phyloP scores from a whole-genome alignment of 2,888 invertebrate species.

The Tricholauxania praeusta region DNA sequence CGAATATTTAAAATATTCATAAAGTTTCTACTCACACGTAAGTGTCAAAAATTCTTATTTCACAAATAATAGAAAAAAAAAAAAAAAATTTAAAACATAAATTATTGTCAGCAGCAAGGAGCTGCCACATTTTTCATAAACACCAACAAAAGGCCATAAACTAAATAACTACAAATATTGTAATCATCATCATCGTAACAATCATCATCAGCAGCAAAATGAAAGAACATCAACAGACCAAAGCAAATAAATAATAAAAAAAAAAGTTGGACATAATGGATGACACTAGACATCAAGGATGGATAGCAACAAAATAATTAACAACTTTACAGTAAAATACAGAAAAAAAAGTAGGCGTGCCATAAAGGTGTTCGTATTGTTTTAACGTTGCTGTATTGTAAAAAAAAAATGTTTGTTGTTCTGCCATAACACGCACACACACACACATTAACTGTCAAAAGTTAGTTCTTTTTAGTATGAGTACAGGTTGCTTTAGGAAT shows the following conservation, averaged over 20 bases:
- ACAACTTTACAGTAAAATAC: background rate
- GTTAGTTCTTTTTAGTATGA: too few species aligned
- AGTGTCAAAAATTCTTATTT: background rate
- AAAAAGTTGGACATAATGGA: slow-evolving; percentile 4
- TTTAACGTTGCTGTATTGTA: background rate
- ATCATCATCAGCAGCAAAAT: too few species aligned
- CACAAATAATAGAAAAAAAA: background rate
- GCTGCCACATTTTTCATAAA: slow-evolving; percentile 11
- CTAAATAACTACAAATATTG: too few species aligned
- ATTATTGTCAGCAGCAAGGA: slow-evolving; percentile 18
- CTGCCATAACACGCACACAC: too few species aligned
- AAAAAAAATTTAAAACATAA: slow-evolving; percentile 5
- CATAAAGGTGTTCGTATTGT: background rate
- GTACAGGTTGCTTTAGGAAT: background rate
- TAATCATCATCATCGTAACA: too few species aligned
- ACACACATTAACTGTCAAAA: too few species aligned
- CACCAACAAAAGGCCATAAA: too few species aligned
- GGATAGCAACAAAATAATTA: background rate
- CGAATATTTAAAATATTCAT: too few species aligned
- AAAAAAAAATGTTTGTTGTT: too few species aligned
- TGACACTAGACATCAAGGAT: background rate
- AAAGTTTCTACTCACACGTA: background rate
- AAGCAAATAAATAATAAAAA: too few species aligned
- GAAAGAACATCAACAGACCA: too few species aligned
- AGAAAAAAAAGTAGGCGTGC: too few species aligned